These are phyloP conservation scores for Solenodon paradoxus DNA, from an alignment of 2,113 vertebrate genomes.

Conservation along the genomic window DNA sequence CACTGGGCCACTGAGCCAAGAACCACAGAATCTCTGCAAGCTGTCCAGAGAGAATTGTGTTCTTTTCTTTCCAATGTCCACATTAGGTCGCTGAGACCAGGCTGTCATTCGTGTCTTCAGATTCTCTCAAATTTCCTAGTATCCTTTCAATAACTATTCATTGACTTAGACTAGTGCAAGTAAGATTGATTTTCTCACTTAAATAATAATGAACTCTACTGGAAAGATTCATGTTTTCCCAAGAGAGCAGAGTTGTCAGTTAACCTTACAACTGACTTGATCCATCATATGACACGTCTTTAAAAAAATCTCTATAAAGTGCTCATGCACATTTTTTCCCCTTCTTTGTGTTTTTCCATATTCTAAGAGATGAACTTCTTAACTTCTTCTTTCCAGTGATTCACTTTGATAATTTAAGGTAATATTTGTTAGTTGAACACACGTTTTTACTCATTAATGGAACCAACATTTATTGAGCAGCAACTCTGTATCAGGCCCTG, in stretches of 20 bases:
- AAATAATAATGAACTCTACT: not conserved
- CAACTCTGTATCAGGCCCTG: not conserved
- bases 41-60: accelerated
- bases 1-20: not conserved
- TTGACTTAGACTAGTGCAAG: not conserved
- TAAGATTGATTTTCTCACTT: not conserved
- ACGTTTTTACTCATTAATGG: not conserved
- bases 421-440: not conserved
- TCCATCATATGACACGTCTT: not conserved
- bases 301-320: not conserved
- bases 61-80: not conserved
- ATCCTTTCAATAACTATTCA: not conserved
- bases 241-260: not conserved
- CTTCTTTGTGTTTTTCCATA: not conserved
- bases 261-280: not conserved
- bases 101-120: not conserved
- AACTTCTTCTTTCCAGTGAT: not conserved
- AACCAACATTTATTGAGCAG: not conserved
- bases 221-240: not conserved
- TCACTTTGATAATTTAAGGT: not conserved
- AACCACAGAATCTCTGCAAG: accelerated
- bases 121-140: not conserved
- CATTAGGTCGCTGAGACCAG: not conserved
- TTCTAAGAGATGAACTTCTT: not conserved
- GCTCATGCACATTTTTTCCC: not conserved